A percentile compares a stretch with the other conserved stretches of the same genome.
phyloP scores from a whole-genome alignment of 2,888 invertebrate genomes.

The Cynaeus angustus region DNA sequence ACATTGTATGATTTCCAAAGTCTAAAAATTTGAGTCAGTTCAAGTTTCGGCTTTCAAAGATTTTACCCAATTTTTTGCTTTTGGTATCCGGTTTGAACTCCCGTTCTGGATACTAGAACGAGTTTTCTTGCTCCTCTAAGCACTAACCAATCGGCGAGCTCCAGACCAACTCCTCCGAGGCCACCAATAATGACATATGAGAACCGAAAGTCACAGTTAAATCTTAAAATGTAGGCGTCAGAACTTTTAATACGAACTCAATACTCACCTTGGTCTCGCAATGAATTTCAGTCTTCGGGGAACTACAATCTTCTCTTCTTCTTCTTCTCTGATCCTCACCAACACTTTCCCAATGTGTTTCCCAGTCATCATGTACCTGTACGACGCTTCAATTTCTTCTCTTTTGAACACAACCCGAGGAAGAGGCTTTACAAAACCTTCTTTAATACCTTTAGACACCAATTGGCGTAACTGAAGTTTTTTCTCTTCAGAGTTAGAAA shows the following conservation, averaged over 20 bases:
- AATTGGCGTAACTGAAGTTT: neutral
- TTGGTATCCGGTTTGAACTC: conserved; percentile 51
- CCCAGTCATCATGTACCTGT: conserved; percentile 77
- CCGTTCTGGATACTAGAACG: conserved; percentile 80
- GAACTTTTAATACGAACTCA: neutral
- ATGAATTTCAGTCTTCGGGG: conserved; percentile 11
- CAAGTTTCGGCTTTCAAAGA: neutral
- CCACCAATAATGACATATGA: conserved; percentile 84
- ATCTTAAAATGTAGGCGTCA: conserved; percentile 27
- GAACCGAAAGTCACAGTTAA: neutral
- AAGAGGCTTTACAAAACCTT: conserved; percentile 82
- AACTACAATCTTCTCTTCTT: conserved; percentile 52
- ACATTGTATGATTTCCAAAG: conserved; percentile 83
- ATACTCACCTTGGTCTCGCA: conserved; percentile 41
- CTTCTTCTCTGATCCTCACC: conserved; percentile 67
- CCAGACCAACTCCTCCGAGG: conserved; percentile 94
- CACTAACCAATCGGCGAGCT: conserved; percentile 90
- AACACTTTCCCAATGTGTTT: conserved; percentile 87
- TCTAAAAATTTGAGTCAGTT: conserved; percentile 5
- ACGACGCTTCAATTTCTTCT: conserved; percentile 82
- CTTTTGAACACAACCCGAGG: conserved; percentile 77
- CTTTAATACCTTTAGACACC: conserved; percentile 44
- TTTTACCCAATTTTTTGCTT: conserved; percentile 57
- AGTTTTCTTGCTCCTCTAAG: conserved; percentile 86
- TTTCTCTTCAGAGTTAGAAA: neutral